Percentiles rank a stretch among this genome's conserved stretches.
These are phyloP conservation scores for Rhipidura dahli DNA, from an alignment of 2,113 vertebrate genomes.

Conservation along the genomic window DNA sequence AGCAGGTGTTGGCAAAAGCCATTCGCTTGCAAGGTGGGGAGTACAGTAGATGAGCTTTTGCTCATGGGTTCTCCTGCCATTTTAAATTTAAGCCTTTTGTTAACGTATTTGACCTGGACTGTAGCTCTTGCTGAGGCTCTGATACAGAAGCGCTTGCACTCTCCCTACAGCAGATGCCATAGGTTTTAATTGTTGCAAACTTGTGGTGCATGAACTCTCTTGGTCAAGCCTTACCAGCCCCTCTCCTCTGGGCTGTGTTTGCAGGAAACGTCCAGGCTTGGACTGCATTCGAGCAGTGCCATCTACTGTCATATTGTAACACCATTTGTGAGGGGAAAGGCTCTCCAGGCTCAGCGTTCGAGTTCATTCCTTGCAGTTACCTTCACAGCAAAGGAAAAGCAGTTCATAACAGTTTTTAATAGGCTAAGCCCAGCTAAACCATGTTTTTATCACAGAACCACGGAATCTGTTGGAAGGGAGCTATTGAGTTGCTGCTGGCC, in stretches of 20 bases:
- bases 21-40: neutral
- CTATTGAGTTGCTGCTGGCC: neutral
- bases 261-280: rapidly evolving
- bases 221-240: rapidly evolving
- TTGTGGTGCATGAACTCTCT: rapidly evolving
- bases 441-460: neutral
- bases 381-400: neutral
- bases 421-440: neutral
- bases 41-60: neutral
- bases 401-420: neutral
- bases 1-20: neutral
- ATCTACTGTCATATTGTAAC: neutral
- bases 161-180: neutral
- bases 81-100: neutral
- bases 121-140: neutral
- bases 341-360: rapidly evolving
- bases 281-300: neutral
- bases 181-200: neutral
- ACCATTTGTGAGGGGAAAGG: too few species aligned
- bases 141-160: rapidly evolving
- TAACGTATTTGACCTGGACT: neutral
- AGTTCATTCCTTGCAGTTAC: neutral
- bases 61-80: neutral
- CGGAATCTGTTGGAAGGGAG: neutral
- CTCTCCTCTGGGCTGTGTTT: neutral